These are phyloP conservation scores for Bombus cullumanus DNA, from an alignment of 1,140 invertebrate species.

Conservation along the genomic window DNA sequence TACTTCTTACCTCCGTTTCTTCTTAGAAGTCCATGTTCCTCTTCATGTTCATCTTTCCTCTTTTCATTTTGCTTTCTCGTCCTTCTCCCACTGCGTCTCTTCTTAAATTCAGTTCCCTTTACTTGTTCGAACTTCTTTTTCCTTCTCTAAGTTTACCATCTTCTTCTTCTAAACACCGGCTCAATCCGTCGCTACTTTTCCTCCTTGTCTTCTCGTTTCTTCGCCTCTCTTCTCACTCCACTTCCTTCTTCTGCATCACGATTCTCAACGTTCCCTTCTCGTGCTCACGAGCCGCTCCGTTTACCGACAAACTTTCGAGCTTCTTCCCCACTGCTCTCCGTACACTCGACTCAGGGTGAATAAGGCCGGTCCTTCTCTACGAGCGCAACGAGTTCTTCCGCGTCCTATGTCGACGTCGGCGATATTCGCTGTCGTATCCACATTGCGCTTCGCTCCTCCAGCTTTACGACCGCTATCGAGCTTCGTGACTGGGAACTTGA, in stretches of 20 bases:
- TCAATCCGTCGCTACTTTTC: background rate
- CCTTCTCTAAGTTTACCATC: background rate
- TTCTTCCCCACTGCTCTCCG: slow-evolving; percentile 16
- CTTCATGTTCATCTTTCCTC: background rate
- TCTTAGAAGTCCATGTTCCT: background rate
- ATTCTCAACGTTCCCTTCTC: slow-evolving; percentile 37
- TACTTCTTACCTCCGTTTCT: background rate
- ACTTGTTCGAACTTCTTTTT: background rate
- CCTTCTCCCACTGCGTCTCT: background rate
- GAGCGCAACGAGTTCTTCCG: slow-evolving; percentile 30
- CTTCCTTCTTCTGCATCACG: background rate
- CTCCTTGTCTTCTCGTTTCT: background rate
- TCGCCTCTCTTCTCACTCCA: background rate
- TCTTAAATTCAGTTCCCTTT: background rate
- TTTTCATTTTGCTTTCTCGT: background rate
- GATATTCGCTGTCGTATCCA: slow-evolving; percentile 66
- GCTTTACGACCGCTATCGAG: slow-evolving; percentile 63
- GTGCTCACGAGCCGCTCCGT: slow-evolving; percentile 23
- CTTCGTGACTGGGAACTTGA: slow-evolving; percentile 65
- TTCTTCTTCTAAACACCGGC: background rate
- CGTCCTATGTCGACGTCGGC: slow-evolving; percentile 57
- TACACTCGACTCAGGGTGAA: slow-evolving; percentile 28
- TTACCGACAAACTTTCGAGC: slow-evolving; percentile 60
- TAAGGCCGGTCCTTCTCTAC: background rate
- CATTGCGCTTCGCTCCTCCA: slow-evolving; percentile 42